Conservation (phyloP, 2,113 vertebrate genomes). For the Syrrhaptes paradoxus region DNA sequence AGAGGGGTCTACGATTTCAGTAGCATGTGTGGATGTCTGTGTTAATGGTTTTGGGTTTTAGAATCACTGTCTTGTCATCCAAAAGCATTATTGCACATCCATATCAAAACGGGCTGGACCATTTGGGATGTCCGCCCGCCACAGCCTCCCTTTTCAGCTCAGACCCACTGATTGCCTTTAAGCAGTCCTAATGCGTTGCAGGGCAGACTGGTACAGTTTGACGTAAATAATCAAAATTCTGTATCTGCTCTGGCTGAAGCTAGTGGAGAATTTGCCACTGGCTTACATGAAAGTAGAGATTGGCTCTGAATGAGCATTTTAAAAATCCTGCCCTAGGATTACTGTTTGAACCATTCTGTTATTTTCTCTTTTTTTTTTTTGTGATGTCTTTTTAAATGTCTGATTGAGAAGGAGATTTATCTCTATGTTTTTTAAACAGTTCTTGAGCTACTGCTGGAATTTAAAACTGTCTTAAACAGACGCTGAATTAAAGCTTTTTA, state of each 20-base stretch:
- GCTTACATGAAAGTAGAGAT: not conserved
- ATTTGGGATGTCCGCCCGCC: not conserved
- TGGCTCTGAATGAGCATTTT: not conserved
- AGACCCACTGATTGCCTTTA: not conserved
- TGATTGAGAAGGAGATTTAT: not conserved
- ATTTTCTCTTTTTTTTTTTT: not conserved
- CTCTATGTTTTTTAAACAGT: not conserved
- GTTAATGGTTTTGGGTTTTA: not conserved
- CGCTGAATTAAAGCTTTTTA: conserved; percentile 5
- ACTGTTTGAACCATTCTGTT: not conserved
- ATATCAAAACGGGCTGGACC: not conserved
- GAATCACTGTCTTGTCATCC: not conserved
- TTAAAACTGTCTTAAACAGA: not conserved
- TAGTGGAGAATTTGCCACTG: not conserved
- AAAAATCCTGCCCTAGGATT: not conserved
- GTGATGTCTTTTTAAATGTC: not conserved
- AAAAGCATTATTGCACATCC: not conserved
- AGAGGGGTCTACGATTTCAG: not conserved
- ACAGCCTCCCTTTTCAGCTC: not conserved
- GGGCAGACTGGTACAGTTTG: not conserved
- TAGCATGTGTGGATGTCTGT: accelerated
- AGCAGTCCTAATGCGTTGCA: not conserved
- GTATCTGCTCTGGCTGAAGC: not conserved
- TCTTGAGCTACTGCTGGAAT: not conserved
- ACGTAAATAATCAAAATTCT: not conserved